These are phyloP conservation scores for Gastrophysa polygoni DNA, from an alignment of 2,888 invertebrate species.

Conservation along the genomic window DNA sequence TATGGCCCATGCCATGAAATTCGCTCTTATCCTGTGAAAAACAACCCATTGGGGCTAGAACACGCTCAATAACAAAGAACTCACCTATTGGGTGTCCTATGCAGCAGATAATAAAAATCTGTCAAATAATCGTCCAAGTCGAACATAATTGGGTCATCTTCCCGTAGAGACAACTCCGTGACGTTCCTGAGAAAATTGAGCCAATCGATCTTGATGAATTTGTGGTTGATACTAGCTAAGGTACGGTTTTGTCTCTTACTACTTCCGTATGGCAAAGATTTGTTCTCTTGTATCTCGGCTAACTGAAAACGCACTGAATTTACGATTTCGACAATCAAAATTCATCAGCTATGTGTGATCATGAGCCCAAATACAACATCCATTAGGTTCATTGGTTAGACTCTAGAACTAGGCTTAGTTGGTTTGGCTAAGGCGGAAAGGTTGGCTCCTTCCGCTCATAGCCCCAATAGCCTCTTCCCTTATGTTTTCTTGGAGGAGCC, in stretches of 20 bases:
- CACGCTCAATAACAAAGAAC: too few species aligned
- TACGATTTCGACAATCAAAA: too few species aligned
- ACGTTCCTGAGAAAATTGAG: constrained; percentile 43
- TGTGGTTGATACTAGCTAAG: constrained; percentile 37
- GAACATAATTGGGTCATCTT: constrained; percentile 40
- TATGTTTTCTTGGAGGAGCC: too few species aligned
- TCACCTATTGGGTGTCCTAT: constrained; percentile 44
- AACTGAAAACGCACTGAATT: too few species aligned
- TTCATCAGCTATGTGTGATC: too few species aligned
- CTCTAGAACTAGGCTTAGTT: too few species aligned
- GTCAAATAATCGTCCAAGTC: constrained; percentile 38
- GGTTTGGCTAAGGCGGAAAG: too few species aligned
- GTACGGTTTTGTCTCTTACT: constrained; percentile 19
- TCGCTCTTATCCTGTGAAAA: constrained; percentile 42
- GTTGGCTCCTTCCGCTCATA: too few species aligned
- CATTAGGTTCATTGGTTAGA: too few species aligned
- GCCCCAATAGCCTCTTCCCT: too few species aligned
- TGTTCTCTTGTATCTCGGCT: constrained; percentile 22
- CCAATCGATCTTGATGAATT: constrained; percentile 43
- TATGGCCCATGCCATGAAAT: constrained; percentile 47
- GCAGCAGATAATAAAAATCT: constrained; percentile 40
- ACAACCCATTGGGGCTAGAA: too few species aligned
- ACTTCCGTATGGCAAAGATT: constrained; percentile 10
- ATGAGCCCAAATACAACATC: too few species aligned
- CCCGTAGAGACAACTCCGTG: constrained; percentile 35